A percentile compares a stretch with the other conserved stretches of the same genome.
Evolutionary conservation across 2,113 vertebrate genomes (phyloP).

Genomic region (Megatriorchis doriae): DNA sequence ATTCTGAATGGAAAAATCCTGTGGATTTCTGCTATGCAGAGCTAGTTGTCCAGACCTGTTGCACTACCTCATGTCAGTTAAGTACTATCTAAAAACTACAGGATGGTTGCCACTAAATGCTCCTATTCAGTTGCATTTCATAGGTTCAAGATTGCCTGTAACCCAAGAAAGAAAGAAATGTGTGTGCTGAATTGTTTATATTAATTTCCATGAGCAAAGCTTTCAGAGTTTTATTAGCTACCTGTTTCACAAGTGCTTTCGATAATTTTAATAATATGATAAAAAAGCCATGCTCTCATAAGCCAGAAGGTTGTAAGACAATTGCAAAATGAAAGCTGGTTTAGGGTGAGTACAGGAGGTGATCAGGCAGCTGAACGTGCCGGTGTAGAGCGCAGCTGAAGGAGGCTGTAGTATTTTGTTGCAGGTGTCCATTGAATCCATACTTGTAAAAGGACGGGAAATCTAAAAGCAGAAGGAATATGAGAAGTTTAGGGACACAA

Average conservation of each 20-base stretch:
- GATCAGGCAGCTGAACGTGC: not conserved
- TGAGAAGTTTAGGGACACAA: not conserved
- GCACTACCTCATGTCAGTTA: not conserved
- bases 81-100: not conserved
- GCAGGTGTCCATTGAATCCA: not conserved
- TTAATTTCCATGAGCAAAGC: not conserved
- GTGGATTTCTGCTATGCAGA: not conserved
- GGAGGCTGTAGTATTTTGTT: not conserved
- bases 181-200: not conserved
- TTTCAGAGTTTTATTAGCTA: not conserved
- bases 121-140: not conserved
- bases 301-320: not conserved
- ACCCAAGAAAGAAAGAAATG: not conserved
- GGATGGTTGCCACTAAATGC: not conserved
- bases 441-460: not conserved
- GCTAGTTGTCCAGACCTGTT: not conserved
- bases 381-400: not conserved
- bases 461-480: not conserved
- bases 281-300: not conserved
- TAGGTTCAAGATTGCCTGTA: not conserved
- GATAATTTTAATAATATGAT: not conserved
- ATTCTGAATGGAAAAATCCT: constrained; percentile 40
- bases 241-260: not conserved
- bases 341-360: not conserved
- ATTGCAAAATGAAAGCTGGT: not conserved